phyloP scores from a whole-genome alignment of 2,888 invertebrate species.

The Myopa testacea region DNA sequence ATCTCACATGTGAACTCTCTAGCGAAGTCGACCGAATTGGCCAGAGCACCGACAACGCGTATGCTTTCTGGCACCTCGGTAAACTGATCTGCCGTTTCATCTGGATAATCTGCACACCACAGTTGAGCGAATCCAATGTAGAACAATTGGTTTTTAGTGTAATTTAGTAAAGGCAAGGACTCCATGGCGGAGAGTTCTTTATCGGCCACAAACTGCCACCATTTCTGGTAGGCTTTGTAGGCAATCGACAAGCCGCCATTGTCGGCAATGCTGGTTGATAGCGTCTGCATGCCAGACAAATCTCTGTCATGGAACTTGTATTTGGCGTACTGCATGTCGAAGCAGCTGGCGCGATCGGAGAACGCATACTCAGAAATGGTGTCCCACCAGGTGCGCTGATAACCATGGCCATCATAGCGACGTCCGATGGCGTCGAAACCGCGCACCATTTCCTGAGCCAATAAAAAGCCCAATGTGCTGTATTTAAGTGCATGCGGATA shows the following conservation, averaged over 20 bases:
- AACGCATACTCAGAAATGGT: slow-evolving; percentile 52
- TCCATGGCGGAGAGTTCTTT: slow-evolving; percentile 51
- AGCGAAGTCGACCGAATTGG: slow-evolving; percentile 59
- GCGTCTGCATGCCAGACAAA: slow-evolving; percentile 51
- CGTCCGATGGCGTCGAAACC: slow-evolving; percentile 62
- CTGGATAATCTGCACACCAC: slow-evolving; percentile 61
- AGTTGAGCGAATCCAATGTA: slow-evolving; percentile 62
- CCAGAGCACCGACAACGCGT: slow-evolving; percentile 59
- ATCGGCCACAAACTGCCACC: slow-evolving; percentile 60
- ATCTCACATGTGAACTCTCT: slow-evolving; percentile 56
- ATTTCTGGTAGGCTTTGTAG: slow-evolving; percentile 60
- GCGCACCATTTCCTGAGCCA: slow-evolving; percentile 62
- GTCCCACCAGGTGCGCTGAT: slow-evolving; percentile 63
- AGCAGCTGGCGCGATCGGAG: slow-evolving; percentile 57
- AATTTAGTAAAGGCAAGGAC: slow-evolving; percentile 56
- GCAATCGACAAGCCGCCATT: slow-evolving; percentile 62
- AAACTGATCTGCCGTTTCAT: slow-evolving; percentile 50
- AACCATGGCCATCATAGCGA: slow-evolving; percentile 58
- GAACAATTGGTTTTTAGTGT: slow-evolving; percentile 59
- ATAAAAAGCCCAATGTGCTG: slow-evolving; percentile 58
- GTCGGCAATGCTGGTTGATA: slow-evolving; percentile 58
- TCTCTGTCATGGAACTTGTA: slow-evolving; percentile 54
- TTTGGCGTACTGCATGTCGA: slow-evolving; percentile 58
- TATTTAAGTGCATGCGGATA: slow-evolving; percentile 62
- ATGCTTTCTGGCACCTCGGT: slow-evolving; percentile 56